Conservation (phyloP, 2,888 invertebrate genomes). For the Nymphalis polychloros region DNA sequence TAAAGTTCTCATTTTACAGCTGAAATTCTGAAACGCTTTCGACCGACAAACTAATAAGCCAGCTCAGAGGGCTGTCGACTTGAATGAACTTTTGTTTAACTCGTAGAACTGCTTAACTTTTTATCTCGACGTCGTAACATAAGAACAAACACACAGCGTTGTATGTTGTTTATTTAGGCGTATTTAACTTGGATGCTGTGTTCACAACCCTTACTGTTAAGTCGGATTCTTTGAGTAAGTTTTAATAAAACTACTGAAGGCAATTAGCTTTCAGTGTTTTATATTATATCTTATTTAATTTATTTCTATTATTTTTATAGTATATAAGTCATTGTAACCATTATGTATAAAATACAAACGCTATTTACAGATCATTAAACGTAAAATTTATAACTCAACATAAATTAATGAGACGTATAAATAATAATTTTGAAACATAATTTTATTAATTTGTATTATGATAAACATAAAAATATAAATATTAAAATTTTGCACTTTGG, state of each 20-base stretch:
- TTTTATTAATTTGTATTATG: too few species aligned
- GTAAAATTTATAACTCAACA: too few species aligned
- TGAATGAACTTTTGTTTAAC: conserved; percentile 13
- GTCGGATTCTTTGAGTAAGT: conserved; percentile 7
- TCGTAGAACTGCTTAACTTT: conserved; percentile 9
- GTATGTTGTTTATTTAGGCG: conserved; percentile 27
- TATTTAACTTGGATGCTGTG: conserved; percentile 26
- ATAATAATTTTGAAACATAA: too few species aligned
- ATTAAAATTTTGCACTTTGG: too few species aligned
- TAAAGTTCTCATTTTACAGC: not conserved
- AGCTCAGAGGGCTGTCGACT: conserved; percentile 16
- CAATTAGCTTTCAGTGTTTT: not conserved
- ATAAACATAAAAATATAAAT: too few species aligned
- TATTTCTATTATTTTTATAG: too few species aligned
- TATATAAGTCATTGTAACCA: too few species aligned
- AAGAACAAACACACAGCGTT: conserved; percentile 18
- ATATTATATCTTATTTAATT: not conserved
- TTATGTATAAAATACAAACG: too few species aligned
- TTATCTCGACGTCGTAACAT: conserved; percentile 22
- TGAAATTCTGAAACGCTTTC: not conserved
- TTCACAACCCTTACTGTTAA: conserved; percentile 3
- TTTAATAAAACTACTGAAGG: not conserved
- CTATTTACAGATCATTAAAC: too few species aligned
- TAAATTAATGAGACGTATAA: too few species aligned
- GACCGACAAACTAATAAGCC: conserved; percentile 22